Percentiles rank a stretch among this genome's conserved stretches.
phyloP scores from a whole-genome alignment of 2,113 vertebrate species.

The Otocyon megalotis region DNA sequence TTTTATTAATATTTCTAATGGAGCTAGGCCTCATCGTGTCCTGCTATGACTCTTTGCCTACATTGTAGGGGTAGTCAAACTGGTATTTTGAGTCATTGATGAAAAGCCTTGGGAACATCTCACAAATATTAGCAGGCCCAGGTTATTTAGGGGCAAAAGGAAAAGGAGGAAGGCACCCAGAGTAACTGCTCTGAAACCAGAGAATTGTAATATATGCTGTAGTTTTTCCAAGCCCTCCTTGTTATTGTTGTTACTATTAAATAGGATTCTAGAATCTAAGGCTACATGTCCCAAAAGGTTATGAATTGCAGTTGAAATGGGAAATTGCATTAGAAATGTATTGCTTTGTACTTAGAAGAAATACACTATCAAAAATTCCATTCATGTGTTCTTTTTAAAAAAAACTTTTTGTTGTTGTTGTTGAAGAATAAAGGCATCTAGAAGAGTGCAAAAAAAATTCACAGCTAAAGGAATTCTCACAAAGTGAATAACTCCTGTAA shows the following conservation, averaged over 20 bases:
- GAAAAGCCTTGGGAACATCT: background rate
- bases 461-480: background rate
- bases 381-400: background rate
- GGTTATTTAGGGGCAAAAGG: background rate
- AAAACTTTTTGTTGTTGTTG: background rate
- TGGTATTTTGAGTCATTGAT: background rate
- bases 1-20: constrained; percentile 75
- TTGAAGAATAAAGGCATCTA: background rate
- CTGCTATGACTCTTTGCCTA: background rate
- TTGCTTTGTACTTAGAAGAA: background rate
- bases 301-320: background rate
- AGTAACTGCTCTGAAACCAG: background rate
- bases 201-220: background rate
- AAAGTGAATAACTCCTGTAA: background rate
- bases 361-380: background rate
- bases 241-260: background rate
- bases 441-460: background rate
- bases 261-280: background rate
- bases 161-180: background rate
- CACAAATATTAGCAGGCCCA: background rate
- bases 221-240: background rate
- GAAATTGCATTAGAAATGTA: background rate
- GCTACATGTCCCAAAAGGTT: background rate
- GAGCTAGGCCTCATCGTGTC: background rate
- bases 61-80: background rate